phyloP scores from a whole-genome alignment of 2,888 invertebrate species.

The Ormyrus rosae region DNA sequence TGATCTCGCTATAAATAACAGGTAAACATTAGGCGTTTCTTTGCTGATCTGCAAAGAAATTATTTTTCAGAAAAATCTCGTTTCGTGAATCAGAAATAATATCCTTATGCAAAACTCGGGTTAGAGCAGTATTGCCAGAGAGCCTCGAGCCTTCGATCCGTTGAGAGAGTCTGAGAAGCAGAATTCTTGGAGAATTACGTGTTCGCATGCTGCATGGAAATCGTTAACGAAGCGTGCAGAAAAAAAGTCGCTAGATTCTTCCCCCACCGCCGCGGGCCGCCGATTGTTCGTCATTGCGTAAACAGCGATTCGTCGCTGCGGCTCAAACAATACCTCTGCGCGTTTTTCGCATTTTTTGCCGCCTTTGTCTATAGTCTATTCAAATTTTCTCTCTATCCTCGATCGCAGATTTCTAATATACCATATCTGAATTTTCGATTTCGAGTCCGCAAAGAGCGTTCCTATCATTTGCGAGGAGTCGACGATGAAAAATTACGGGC shows the following conservation, averaged over 20 bases:
- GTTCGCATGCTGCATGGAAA: slow-evolving; percentile 22
- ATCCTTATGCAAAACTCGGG: too few relatives aligned
- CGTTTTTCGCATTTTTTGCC: neutral
- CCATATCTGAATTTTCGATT: too few relatives aligned
- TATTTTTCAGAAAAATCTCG: too few relatives aligned
- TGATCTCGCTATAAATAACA: slow-evolving; percentile 15
- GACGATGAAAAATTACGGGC: slow-evolving; percentile 13
- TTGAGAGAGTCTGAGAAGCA: neutral
- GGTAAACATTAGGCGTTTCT: slow-evolving; percentile 1
- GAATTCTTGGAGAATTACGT: slow-evolving; percentile 47
- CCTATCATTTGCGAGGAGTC: neutral
- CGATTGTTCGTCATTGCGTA: slow-evolving; percentile 37
- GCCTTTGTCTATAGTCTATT: neutral
- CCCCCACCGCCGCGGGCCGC: slow-evolving; percentile 1
- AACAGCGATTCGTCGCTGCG: slow-evolving; percentile 21
- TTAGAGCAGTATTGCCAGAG: too few relatives aligned
- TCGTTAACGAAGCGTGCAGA: slow-evolving; percentile 42
- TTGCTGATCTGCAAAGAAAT: too few relatives aligned
- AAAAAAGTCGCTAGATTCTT: slow-evolving; percentile 7
- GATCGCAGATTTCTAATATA: too few relatives aligned
- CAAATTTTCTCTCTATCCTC: neutral
- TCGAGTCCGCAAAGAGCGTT: neutral
- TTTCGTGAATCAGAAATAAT: too few relatives aligned
- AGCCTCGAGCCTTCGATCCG: too few relatives aligned
- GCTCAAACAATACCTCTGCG: slow-evolving; percentile 4